Evolutionary conservation across 2,888 invertebrate genomes (phyloP).

Genomic region (Limnephilus auricula): DNA sequence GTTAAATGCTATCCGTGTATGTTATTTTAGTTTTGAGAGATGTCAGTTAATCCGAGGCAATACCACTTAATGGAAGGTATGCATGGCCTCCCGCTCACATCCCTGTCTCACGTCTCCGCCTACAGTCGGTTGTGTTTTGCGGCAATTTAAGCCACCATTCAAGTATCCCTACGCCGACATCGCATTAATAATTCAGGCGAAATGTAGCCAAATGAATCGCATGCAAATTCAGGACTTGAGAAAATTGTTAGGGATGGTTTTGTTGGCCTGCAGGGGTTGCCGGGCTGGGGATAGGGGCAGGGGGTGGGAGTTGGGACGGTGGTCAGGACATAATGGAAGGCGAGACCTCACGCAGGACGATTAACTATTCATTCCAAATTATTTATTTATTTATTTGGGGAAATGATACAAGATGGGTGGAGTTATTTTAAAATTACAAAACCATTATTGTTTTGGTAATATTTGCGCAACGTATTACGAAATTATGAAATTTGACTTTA

Average conservation of each 20-base stretch:
- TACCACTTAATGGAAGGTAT: background rate
- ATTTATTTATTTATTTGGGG: conserved; percentile 22
- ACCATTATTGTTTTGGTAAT: background rate
- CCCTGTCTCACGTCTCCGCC: background rate
- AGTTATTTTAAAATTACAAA: background rate
- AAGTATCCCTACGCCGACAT: conserved; percentile 48
- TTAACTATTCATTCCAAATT: conserved; percentile 44
- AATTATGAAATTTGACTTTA: background rate
- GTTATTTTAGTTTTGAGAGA: background rate
- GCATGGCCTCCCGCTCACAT: background rate
- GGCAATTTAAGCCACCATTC: conserved; percentile 52
- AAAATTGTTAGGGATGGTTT: conserved; percentile 8
- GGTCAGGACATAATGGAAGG: conserved; percentile 55
- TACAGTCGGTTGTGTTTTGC: conserved; percentile 28
- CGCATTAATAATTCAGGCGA: conserved; percentile 60
- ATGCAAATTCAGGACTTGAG: conserved; percentile 58
- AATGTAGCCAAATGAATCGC: conserved; percentile 57
- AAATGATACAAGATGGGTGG: background rate
- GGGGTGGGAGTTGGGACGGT: conserved; percentile 31
- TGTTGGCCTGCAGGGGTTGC: background rate
- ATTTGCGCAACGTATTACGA: background rate
- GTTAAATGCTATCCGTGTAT: too few species aligned
- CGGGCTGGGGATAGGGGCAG: background rate
- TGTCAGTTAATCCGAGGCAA: background rate
- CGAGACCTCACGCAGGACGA: conserved; percentile 34